These are phyloP conservation scores for Apus apus DNA, from an alignment of 2,113 vertebrate species.

Conservation along the genomic window DNA sequence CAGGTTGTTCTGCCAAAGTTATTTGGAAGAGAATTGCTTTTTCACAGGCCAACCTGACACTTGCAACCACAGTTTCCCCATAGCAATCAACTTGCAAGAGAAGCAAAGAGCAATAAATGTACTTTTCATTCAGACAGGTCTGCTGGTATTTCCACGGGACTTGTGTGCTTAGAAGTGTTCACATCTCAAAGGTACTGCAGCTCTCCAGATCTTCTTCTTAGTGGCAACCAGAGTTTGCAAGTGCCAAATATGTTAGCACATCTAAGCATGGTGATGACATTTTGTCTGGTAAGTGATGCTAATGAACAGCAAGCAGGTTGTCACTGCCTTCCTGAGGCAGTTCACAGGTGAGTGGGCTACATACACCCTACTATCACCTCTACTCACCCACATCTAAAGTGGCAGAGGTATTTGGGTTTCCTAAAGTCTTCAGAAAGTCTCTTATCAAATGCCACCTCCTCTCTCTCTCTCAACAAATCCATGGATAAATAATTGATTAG, in stretches of 20 bases:
- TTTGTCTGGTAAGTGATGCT: not conserved
- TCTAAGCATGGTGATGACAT: not conserved
- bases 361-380: not conserved
- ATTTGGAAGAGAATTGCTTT: not conserved
- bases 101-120: not conserved
- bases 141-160: not conserved
- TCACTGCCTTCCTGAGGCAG: not conserved
- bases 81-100: not conserved
- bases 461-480: not conserved
- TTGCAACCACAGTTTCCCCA: not conserved
- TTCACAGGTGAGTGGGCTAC: not conserved
- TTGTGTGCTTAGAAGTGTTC: not conserved
- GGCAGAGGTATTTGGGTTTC: not conserved
- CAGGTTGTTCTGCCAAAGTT: slow-evolving; percentile 21
- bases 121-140: not conserved
- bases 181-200: not conserved
- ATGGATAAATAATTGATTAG: not conserved
- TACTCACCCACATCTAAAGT: not conserved
- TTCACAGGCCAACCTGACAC: not conserved
- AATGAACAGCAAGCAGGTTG: not conserved
- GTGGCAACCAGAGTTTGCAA: not conserved
- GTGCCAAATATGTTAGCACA: not conserved
- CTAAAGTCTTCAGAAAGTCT: not conserved
- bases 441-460: not conserved
- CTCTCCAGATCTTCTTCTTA: not conserved